Evolutionary conservation across 2,888 invertebrate species (phyloP).

Genomic region (Panzeria rudis): DNA sequence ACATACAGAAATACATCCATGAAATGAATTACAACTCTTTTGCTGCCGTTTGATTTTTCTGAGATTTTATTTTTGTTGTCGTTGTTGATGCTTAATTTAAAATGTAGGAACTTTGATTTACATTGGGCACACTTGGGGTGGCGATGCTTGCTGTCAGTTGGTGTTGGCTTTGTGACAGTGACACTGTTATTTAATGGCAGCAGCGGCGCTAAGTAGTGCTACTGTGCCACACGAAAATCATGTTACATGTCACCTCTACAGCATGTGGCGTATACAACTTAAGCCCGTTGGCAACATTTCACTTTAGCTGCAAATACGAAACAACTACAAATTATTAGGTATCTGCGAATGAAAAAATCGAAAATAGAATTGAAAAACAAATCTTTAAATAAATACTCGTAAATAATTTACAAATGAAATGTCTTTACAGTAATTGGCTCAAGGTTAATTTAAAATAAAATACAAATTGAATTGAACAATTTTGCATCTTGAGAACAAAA

Average conservation of each 20-base stretch:
- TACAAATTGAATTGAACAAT: constrained; percentile 61
- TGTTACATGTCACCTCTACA: constrained; percentile 69
- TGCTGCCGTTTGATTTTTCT: constrained; percentile 29
- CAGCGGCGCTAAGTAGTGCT: constrained; percentile 67
- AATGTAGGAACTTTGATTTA: constrained; percentile 69
- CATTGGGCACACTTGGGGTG: constrained; percentile 63
- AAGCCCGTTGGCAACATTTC: constrained; percentile 66
- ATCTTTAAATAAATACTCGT: constrained; percentile 48
- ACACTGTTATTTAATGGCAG: constrained; percentile 64
- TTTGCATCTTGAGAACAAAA: constrained; percentile 59
- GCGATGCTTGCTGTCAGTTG: constrained; percentile 53
- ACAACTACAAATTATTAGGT: constrained; percentile 52
- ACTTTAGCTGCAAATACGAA: constrained; percentile 62
- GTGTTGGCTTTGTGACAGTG: constrained; percentile 64
- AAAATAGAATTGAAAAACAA: not conserved
- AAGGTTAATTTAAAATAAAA: constrained; percentile 70
- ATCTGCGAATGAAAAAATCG: constrained; percentile 26
- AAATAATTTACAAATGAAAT: constrained; percentile 60
- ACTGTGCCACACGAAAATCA: constrained; percentile 65
- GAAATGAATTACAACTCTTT: constrained; percentile 52
- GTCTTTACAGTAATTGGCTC: constrained; percentile 69
- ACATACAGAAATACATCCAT: not conserved
- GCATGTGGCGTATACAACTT: constrained; percentile 53
- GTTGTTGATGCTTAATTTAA: constrained; percentile 61
- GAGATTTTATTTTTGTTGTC: constrained; percentile 27